A percentile compares a stretch with the other conserved stretches of the same genome.
Evolutionary conservation across 2,888 invertebrate genomes (phyloP).

Genomic region (Conchocele bisecta): DNA sequence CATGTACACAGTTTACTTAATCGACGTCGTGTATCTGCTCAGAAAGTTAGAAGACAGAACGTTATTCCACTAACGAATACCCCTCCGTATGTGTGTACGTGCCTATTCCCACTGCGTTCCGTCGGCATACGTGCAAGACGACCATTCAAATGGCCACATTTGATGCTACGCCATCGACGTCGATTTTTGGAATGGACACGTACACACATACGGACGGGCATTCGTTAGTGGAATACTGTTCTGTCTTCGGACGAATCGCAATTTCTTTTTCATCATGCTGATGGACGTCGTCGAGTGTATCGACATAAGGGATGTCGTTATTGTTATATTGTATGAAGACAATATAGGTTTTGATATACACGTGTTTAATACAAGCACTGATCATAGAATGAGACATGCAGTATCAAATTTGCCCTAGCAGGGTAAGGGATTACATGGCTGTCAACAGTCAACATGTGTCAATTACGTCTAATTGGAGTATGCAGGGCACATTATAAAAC

Average conservation of each 20-base stretch:
- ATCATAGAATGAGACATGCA: too few relatives aligned
- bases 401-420: too few relatives aligned
- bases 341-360: too few relatives aligned
- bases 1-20: too few relatives aligned
- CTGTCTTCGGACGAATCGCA: slow-evolving; percentile 35
- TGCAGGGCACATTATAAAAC: too few relatives aligned
- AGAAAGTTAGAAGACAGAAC: slow-evolving; percentile 22
- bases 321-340: too few relatives aligned
- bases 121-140: background rate
- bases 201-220: slow-evolving; percentile 8
- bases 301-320: slow-evolving; percentile 7
- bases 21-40: background rate
- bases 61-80: background rate
- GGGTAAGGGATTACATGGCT: too few relatives aligned
- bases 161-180: slow-evolving; percentile 6
- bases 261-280: slow-evolving; percentile 12
- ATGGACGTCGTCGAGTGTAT: slow-evolving; percentile 5
- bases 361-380: too few relatives aligned
- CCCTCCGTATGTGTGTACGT: slow-evolving; percentile 11
- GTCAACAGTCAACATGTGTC: too few relatives aligned
- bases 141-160: slow-evolving; percentile 1
- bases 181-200: slow-evolving; percentile 10
- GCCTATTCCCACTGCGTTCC: slow-evolving; percentile 3
- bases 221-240: background rate
- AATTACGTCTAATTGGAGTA: too few relatives aligned